Evolutionary conservation across 2,113 vertebrate genomes (phyloP).

Genomic region (Echinops telfairi): DNA sequence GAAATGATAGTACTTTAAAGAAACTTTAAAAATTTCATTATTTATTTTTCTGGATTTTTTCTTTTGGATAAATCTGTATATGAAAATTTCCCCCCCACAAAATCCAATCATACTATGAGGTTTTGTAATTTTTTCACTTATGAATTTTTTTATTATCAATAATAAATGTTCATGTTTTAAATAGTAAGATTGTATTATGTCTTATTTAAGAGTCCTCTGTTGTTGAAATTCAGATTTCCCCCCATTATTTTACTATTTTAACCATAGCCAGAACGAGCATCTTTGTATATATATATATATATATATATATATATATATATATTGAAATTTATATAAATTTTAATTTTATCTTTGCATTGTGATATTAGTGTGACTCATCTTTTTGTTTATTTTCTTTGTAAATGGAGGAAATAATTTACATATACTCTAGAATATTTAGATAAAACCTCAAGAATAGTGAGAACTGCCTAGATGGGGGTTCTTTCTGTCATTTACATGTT

Average conservation of each 20-base stretch:
- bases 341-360: slow-evolving; percentile 43
- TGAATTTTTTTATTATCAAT: slow-evolving; percentile 34
- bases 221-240: slow-evolving; percentile 41
- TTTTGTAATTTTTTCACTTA: background rate
- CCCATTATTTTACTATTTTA: slow-evolving; percentile 40
- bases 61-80: background rate
- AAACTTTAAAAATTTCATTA: slow-evolving; percentile 27
- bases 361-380: slow-evolving; percentile 28
- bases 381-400: slow-evolving; percentile 13
- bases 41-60: background rate
- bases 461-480: background rate
- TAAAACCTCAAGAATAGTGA: slow-evolving; percentile 52
- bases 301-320: too few species aligned
- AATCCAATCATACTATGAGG: background rate
- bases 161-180: slow-evolving; percentile 19
- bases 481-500: slow-evolving; percentile 26
- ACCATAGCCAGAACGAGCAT: background rate
- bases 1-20: background rate
- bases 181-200: background rate
- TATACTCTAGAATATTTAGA: slow-evolving; percentile 25
- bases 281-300: too few species aligned
- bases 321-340: slow-evolving; percentile 11
- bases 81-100: background rate
- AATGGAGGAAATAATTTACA: slow-evolving; percentile 16
- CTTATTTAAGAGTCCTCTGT: slow-evolving; percentile 40